Base-by-base conservation (phyloP, 1,140 invertebrate species). In the Zaprionus ornatus region DNA sequence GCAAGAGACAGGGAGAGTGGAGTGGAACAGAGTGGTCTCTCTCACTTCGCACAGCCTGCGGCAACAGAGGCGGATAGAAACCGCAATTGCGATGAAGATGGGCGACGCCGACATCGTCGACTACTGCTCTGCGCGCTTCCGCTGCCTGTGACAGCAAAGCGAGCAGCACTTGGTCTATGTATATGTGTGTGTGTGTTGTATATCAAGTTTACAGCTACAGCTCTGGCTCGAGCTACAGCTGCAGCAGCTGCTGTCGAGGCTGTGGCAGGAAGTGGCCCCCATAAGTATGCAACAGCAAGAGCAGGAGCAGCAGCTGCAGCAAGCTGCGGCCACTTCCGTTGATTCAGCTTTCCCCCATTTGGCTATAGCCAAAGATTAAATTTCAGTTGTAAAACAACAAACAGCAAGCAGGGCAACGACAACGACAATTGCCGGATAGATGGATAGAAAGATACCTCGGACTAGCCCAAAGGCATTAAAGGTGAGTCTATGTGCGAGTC, bases 221-320 rank as follows among this genome's bases (percentile, higher is more conserved):
- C 65, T 37, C 13, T 37, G 4, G 57, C 66, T 23, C n/a, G 19
- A 48, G 17, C 42, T 48, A 12, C 12, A 62, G 57, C 61, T 63
- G 60, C 13, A 40, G 42, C 66, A 70, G 66, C 35, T 21, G 57
- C 64, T 60, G 64, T 21, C 27, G 23, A 42, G 13, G 60, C 48
- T 48, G 69, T 27, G 42, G 64, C 40, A 59, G 68, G 60, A 75
- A 59, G 68, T 64, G 29, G 68, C 60, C 59, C 54, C 73, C 54
- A 71, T 70, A 75, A 75, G 73, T 75, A 75, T 75, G 73, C 73
- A 75, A 57, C 67, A 63, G 57, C 66, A 74, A 17, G 48, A 60
- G 64, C 66, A 74, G 15, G 35, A 60, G 45, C 32, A 68, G 19
- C 70, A 48, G 52, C 42, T 37, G 50, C 29, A 60, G 55, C 65